phyloP scores from a whole-genome alignment of 2,888 invertebrate species.

The Nasonovia ribisnigri region DNA sequence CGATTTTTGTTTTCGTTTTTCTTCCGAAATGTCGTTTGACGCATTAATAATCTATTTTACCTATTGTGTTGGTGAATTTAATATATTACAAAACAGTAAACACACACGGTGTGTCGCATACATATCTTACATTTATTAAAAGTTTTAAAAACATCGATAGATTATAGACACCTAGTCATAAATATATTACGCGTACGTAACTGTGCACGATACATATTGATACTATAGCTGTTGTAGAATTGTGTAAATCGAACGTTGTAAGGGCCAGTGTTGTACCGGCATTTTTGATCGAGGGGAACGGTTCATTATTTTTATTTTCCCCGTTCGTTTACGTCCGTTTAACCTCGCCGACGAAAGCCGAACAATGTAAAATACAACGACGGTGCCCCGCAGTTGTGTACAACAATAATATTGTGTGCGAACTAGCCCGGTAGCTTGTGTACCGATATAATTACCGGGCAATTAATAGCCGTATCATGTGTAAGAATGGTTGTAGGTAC shows the following conservation, averaged over 20 bases:
- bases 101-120: neutral
- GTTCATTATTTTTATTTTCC: neutral
- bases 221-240: too few species aligned
- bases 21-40: neutral
- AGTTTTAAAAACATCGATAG: neutral
- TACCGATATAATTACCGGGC: slow-evolving; percentile 53
- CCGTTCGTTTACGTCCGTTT: neutral
- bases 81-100: neutral
- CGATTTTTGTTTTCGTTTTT: neutral
- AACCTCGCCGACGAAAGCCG: slow-evolving; percentile 52
- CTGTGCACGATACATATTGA: too few species aligned
- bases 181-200: neutral
- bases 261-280: neutral
- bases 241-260: neutral
- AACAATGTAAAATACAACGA: neutral
- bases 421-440: slow-evolving; percentile 9
- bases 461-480: slow-evolving; percentile 49
- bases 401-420: neutral
- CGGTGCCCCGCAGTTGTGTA: neutral
- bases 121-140: neutral
- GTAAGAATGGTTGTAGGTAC: neutral
- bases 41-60: neutral
- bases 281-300: slow-evolving; percentile 34
- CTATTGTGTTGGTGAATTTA: neutral
- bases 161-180: neutral